Percentiles rank a stretch among this genome's conserved stretches.
Conservation (phyloP, 2,888 invertebrate species). For the Lycocerus yunnanus region DNA sequence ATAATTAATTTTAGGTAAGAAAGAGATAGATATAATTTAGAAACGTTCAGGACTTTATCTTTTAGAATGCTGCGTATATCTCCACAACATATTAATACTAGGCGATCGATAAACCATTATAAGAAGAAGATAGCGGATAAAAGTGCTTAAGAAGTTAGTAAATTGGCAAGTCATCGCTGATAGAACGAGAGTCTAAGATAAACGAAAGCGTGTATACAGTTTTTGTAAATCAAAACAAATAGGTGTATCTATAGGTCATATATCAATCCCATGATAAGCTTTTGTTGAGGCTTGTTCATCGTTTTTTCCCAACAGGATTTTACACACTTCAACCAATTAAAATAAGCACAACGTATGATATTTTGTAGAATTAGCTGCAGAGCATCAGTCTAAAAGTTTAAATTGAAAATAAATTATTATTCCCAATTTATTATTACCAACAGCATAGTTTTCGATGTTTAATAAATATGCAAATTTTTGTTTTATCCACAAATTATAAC, state of each 20-base stretch:
- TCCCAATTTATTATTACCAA: neutral
- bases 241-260: constrained; percentile 27
- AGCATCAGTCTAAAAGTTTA: neutral
- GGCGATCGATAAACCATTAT: constrained; percentile 25
- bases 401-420: neutral
- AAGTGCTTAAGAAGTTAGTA: constrained; percentile 23
- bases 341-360: constrained; percentile 1
- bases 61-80: constrained; percentile 12
- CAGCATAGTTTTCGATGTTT: neutral
- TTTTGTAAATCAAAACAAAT: constrained; percentile 29
- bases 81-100: constrained; percentile 23
- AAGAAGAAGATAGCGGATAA: constrained; percentile 24
- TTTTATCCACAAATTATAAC: neutral
- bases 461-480: neutral
- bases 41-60: constrained; percentile 15
- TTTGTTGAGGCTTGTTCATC: constrained; percentile 21
- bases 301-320: constrained; percentile 12
- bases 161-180: constrained; percentile 26
- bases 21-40: neutral
- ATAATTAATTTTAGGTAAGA: constrained; percentile 2
- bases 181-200: constrained; percentile 22
- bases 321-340: constrained; percentile 15
- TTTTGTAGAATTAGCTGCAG: neutral
- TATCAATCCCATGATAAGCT: constrained; percentile 23
- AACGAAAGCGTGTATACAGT: constrained; percentile 23